Evolutionary conservation across 2,113 vertebrate species (phyloP), one percentile per base, ranked within the genome.

Genomic region (Mirza zaza): DNA sequence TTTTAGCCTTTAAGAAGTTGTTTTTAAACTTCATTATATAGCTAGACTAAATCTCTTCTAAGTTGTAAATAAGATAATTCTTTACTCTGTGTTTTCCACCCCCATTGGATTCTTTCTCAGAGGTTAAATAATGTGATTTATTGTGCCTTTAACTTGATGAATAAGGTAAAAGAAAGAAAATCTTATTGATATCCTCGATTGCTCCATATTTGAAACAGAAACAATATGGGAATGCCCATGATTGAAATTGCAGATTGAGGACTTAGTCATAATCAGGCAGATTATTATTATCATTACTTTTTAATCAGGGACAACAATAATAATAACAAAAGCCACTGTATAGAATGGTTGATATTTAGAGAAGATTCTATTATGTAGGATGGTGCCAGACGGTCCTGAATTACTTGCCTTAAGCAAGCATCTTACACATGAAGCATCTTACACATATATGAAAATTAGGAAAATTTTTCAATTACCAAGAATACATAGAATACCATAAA

Each of bases 11-110:
- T 42, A 50, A 71, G 67, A 82, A 91, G 6, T 67, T 87, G 63
- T 55, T 95, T 97, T 92, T 83, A 65, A 83, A 85, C 29, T 55
- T 63, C 1, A n/a, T 23, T 45, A 52, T 94, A 23, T 92, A 39
- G 20, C 9, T 63, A 4, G 42, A 52, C 8, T 68, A 57, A 63
- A 34, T 82, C 39, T 92, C 27, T 95, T 61, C 36, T 86, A 18
- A 77, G 23, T 85, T 85, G 21, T 86, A 87, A 92, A 36, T 85
- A 68, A 61, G 12, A 14, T 80, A 29, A 14, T 87, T 92, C 90
- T 87, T 96, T 55, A 76, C 21, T 21, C 0, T 85, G 2, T 82
- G 45, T 71, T 92, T 81, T 92, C 63, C 82, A n/a, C 29, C 34
- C 83, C 67, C 70, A 14, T n/a, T 89, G 71, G 17, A 23, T 61